Conservation (phyloP, 2,113 vertebrate species). For the Clarias gariepinus region DNA sequence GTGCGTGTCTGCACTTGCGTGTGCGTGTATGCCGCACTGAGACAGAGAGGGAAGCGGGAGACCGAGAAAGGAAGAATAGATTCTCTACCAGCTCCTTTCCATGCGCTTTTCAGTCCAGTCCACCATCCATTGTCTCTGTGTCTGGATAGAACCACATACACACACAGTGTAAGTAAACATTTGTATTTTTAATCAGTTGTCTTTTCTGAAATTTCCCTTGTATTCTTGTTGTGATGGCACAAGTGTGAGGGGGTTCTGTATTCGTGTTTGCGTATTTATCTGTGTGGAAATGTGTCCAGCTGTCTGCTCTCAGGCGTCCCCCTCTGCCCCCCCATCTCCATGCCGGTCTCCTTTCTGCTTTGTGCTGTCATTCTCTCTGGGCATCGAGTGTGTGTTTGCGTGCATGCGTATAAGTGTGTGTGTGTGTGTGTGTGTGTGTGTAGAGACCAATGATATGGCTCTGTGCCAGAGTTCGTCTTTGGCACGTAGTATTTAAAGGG, state of each 20-base stretch:
- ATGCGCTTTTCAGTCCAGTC: conserved; percentile 64
- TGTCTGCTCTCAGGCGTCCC: conserved; percentile 68
- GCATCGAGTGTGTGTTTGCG: conserved; percentile 32
- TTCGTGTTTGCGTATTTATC: conserved; percentile 51
- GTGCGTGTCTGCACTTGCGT: conserved; percentile 47
- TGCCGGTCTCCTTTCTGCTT: conserved; percentile 49
- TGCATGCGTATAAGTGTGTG: conserved; percentile 2
- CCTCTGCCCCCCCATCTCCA: conserved; percentile 42
- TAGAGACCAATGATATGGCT: conserved; percentile 18
- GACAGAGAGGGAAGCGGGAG: conserved; percentile 50
- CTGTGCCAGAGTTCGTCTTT: conserved; percentile 11
- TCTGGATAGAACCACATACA: conserved; percentile 56
- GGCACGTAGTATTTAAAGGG: conserved; percentile 63
- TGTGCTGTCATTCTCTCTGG: conserved; percentile 60
- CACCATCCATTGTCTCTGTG: conserved; percentile 56
- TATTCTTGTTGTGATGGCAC: conserved; percentile 18
- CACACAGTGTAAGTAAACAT: conserved; percentile 67
- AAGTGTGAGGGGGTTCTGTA: background rate
- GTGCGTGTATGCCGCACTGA: conserved; percentile 62
- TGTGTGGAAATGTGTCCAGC: conserved; percentile 73
- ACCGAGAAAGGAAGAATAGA: conserved; percentile 44
- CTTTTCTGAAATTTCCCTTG: background rate
- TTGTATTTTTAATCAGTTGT: conserved; percentile 9
- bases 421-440: conserved; percentile 29
- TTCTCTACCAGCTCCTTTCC: conserved; percentile 59